Evolutionary conservation across 2,888 invertebrate species (phyloP), one percentile per base, ranked within the genome.

Genomic region (Lithophane ornitopus): DNA sequence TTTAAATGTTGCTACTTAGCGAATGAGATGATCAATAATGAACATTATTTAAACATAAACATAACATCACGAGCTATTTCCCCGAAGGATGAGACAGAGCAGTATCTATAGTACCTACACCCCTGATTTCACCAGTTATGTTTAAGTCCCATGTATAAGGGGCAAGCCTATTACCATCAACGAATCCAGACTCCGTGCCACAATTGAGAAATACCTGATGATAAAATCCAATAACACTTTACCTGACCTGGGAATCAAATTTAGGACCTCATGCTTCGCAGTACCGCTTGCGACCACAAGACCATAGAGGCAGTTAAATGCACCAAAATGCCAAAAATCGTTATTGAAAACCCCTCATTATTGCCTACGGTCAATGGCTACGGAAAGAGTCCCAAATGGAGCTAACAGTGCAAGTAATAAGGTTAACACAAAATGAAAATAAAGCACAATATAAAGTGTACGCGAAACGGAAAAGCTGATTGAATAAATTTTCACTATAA

Each of bases 401-500:
- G 46, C 22, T 46, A 52, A 75, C 76, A 41, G n/a, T 44, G 62
- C 41, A 81, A 73, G 65, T 75, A 78, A 81, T 76, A 78, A 67
- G 41, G 41, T 67, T 75, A 67, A 76, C 26, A 75, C 49, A 58
- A 77, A 70, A 77, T 63, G 12, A 68, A 70, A 69, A 70, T 71
- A 59, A 34, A 77, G 28, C 61, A 65, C 69, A 59, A 28, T 52
- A 66, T 59, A 68, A 73, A 71, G 65, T 61, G 58, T 19, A 52
- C 71, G 58, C 41, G n/a, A 49, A 82, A 63, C 67, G 76, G 67
- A 59, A 80, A 80, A 69, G 77, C 72, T 76, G 82, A 82, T 86
- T 86, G 78, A 84, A 88, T 84, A 80, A 74, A 84, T 84, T 58
- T 74, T 74, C 67, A 74, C 70, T 75, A 71, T 74, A 80, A 76